Percentiles rank a stretch among this genome's conserved stretches.
Evolutionary conservation across 2,797 vertebrate genomes (phyloP).

Genomic region (Merluccius polli): DNA sequence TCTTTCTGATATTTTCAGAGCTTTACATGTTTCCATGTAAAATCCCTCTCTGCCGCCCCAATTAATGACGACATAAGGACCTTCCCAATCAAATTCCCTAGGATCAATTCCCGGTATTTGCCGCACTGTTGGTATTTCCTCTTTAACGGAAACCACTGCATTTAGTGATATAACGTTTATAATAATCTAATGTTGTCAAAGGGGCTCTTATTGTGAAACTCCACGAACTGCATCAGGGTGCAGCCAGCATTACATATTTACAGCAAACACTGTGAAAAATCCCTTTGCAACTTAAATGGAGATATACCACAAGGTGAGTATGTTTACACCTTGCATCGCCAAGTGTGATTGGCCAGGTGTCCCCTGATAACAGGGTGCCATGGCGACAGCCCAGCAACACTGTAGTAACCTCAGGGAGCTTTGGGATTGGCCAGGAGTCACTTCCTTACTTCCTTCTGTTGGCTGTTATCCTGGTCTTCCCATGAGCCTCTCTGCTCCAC

Average conservation of each 20-base stretch:
- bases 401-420: conserved; percentile 47
- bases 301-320: conserved; percentile 23
- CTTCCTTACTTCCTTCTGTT: conserved; percentile 62
- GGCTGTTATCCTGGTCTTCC: conserved; percentile 58
- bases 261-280: not conserved
- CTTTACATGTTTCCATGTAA: conserved; percentile 57
- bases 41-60: conserved; percentile 48
- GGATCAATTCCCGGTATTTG: not conserved
- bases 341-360: conserved; percentile 50
- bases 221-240: conserved; percentile 1
- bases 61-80: conserved; percentile 41
- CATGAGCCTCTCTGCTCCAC: conserved; percentile 47
- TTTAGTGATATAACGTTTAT: not conserved
- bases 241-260: not conserved
- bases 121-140: conserved; percentile 24
- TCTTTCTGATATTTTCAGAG: conserved; percentile 37
- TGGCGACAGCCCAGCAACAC: conserved; percentile 58
- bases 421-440: conserved; percentile 51
- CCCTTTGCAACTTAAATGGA: not conserved
- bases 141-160: not conserved
- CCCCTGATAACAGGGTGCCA: conserved; percentile 53
- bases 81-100: conserved; percentile 22
- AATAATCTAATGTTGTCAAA: not conserved
- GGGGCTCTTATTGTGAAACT: conserved; percentile 8
- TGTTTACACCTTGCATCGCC: conserved; percentile 51